Base-by-base conservation (phyloP, 1,140 invertebrate genomes). In the Dysdera silvatica region DNA sequence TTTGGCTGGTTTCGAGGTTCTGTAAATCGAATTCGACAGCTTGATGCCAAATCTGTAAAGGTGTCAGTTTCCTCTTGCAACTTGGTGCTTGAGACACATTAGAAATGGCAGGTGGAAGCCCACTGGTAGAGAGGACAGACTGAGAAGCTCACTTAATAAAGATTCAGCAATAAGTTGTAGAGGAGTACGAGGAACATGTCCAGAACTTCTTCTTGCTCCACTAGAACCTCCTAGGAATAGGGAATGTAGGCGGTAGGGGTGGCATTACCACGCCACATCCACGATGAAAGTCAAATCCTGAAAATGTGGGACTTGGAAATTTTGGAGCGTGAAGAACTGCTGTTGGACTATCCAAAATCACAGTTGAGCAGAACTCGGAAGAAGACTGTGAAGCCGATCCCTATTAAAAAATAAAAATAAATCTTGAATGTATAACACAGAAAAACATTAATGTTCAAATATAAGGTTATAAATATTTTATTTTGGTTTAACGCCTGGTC, bases 281-380 rank as follows among this genome's bases (percentile, higher is more conserved):
- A 24, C 20, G 37, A 33, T 53, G 31, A 43, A 40, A 54, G 16
- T 58, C 40, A 8, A 58, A n/a, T 35, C 48, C 49, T 31, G 54
- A 37, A 29, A 47, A 53, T 47, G 49, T 16, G 18, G 32, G 51
- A 31, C 43, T 57, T 45, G 29, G 14, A 24, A 41, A 24, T 51
- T 60, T 65, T n/a, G 57, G 63, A 20, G 65, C 59, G 47, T 71
- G 69, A 8, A 67, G 48, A 24, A 69, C 67, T 49, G 77, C 76
- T 0, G 76, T 73, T 10, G 82, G 80, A n/a, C 79, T 79, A 61
- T 84, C 82, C 29, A 84, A 76, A 35, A 83, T 79, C 4, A 83
- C 81, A 41, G 81, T 82, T 2, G 83, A 74, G 12, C 79, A 81
- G 3, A 82, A 85, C 65, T 80, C 81, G 8, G 82, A 74, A n/a